Conservation (phyloP, 2,888 invertebrate genomes). For the Meta bourneti region DNA sequence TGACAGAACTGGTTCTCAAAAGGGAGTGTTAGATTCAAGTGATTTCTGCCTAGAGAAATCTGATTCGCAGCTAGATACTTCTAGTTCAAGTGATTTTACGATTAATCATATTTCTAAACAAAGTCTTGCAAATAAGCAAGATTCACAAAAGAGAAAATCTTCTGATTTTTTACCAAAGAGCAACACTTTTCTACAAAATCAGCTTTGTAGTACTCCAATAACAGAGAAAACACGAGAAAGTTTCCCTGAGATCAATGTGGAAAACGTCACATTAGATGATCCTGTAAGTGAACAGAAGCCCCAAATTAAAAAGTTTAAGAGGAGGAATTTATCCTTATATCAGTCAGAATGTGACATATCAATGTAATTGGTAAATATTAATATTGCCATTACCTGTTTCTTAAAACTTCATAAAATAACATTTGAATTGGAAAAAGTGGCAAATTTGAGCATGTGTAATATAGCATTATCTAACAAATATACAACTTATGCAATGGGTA, state of each 20-base stretch:
- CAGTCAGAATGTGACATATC: constrained; percentile 78
- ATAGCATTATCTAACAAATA: no score
- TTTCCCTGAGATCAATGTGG: constrained; percentile 54
- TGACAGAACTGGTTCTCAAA: constrained; percentile 37
- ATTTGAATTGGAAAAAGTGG: no score
- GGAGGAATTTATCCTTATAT: constrained; percentile 82
- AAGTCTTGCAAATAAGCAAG: not conserved
- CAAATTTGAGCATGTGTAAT: no score
- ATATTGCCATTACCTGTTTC: no score
- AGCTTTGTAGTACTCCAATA: constrained; percentile 31
- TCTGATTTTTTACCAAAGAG: not conserved
- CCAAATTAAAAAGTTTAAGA: constrained; percentile 81
- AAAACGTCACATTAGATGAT: not conserved
- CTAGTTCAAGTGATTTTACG: not conserved
- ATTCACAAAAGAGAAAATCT: not conserved
- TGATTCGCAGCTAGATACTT: no score
- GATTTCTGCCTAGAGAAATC: not conserved
- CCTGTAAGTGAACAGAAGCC: not conserved
- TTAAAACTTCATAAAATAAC: no score
- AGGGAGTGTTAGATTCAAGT: not conserved
- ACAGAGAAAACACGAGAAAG: not conserved
- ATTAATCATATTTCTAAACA: not conserved
- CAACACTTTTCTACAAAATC: constrained; percentile 8
- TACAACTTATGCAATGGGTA: no score
- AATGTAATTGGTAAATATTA: not conserved